Evolutionary conservation across 2,888 invertebrate species (phyloP).

Genomic region (Oligia latruncula): DNA sequence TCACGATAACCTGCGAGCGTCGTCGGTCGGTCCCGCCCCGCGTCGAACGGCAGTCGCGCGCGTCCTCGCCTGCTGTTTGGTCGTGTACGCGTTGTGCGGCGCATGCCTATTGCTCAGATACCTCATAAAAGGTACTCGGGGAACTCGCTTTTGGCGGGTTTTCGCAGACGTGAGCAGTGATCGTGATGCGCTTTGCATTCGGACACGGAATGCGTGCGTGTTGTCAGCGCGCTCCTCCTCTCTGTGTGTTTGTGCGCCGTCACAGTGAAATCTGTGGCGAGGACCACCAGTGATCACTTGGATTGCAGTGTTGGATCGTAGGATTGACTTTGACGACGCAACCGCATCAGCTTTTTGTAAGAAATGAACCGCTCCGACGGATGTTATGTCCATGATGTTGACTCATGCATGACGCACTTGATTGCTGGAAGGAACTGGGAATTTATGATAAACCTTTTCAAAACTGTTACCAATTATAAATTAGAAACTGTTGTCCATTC

Average conservation of each 20-base stretch:
- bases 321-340: constrained; percentile 79
- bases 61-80: constrained; percentile 79
- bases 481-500: constrained; percentile 44
- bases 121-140: constrained; percentile 76
- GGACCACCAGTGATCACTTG: constrained; percentile 84
- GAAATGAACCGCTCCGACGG: constrained; percentile 83
- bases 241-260: constrained; percentile 77
- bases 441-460: constrained; percentile 75
- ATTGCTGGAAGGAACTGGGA: constrained; percentile 87
- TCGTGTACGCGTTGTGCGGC: constrained; percentile 73
- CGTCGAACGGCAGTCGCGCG: constrained; percentile 85
- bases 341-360: constrained; percentile 83
- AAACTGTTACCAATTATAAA: constrained; percentile 60
- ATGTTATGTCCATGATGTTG: constrained; percentile 88
- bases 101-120: constrained; percentile 66
- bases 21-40: constrained; percentile 85
- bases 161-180: constrained; percentile 80
- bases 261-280: constrained; percentile 84
- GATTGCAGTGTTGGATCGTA: constrained; percentile 90
- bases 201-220: constrained; percentile 85
- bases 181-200: constrained; percentile 84
- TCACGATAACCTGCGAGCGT: constrained; percentile 89
- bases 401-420: constrained; percentile 89
- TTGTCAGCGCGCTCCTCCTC: constrained; percentile 72
- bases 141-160: constrained; percentile 88